Percentiles rank a stretch among this genome's conserved stretches.
Conservation (phyloP, 37 sponge, comb jelly and placozoan genomes). For the Aplysina aerophoba region DNA sequence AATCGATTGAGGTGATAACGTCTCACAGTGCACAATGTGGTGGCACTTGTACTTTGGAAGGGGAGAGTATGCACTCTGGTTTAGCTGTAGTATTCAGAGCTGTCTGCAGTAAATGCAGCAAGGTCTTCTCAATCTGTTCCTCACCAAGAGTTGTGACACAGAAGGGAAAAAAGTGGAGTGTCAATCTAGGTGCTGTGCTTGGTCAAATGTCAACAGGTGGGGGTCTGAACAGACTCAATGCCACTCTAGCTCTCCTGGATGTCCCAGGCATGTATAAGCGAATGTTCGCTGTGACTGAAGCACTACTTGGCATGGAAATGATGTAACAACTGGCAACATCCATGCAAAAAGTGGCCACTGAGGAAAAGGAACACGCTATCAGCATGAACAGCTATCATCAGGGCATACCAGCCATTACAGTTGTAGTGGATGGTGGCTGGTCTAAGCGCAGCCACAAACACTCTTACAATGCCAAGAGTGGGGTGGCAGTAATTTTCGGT, state of each 20-base stretch:
- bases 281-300: slow-evolving; percentile 19
- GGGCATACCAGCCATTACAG: slow-evolving; percentile 36
- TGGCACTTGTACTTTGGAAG: slow-evolving; percentile 23
- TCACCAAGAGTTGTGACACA: neutral
- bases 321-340: slow-evolving; percentile 13
- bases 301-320: slow-evolving; percentile 35
- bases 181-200: slow-evolving; percentile 56
- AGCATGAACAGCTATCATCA: neutral
- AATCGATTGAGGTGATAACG: neutral
- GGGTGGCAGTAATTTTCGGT: slow-evolving; percentile 53
- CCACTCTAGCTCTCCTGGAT: slow-evolving; percentile 36
- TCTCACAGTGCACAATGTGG: slow-evolving; percentile 41
- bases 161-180: slow-evolving; percentile 23
- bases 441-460: slow-evolving; percentile 34
- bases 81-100: slow-evolving; percentile 22
- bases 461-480: slow-evolving; percentile 49
- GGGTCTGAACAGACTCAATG: slow-evolving; percentile 37
- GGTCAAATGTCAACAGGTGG: slow-evolving; percentile 64
- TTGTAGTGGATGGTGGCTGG: slow-evolving; percentile 55
- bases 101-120: slow-evolving; percentile 17
- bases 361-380: slow-evolving; percentile 31
- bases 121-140: neutral
- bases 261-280: slow-evolving; percentile 52
- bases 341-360: slow-evolving; percentile 27
- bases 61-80: slow-evolving; percentile 24